Conservation (phyloP, 2,888 invertebrate species). For the Antheraea yamamai region DNA sequence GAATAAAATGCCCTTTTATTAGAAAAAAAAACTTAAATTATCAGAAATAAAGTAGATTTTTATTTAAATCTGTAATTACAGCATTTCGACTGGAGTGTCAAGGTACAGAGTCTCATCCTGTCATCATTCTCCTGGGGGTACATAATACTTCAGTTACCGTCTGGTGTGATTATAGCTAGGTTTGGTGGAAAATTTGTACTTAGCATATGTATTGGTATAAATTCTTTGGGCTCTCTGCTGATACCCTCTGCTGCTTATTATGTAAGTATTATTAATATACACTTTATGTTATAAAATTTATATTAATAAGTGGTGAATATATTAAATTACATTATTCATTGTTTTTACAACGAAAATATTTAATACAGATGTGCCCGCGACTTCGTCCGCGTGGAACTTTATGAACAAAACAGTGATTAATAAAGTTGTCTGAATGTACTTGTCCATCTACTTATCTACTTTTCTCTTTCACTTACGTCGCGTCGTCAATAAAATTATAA, state of each 20-base stretch:
- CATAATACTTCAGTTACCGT: conserved; percentile 80
- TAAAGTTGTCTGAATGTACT: no score
- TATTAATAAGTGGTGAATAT: not conserved
- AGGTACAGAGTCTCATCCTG: conserved; percentile 75
- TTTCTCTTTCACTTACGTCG: no score
- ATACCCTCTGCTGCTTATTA: conserved; percentile 83
- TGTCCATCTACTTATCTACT: no score
- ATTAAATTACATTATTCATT: not conserved
- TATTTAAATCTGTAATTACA: conserved; percentile 23
- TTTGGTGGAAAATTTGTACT: conserved; percentile 87
- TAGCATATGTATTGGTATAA: conserved; percentile 70
- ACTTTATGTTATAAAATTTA: not conserved
- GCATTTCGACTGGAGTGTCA: conserved; percentile 73
- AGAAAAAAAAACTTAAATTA: not conserved
- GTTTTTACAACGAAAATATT: no score
- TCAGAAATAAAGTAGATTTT: not conserved
- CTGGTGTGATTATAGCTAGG: conserved; percentile 84
- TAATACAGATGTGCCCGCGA: no score
- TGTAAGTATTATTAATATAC: conserved; percentile 28
- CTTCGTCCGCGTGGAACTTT: no score
- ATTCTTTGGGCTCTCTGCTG: conserved; percentile 82
- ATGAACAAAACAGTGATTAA: no score
- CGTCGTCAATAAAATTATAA: no score
- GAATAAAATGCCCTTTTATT: not conserved
- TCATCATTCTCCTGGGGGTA: conserved; percentile 89